Conservation (phyloP, 2,797 vertebrate genomes). For the Cheracebus regulus region DNA sequence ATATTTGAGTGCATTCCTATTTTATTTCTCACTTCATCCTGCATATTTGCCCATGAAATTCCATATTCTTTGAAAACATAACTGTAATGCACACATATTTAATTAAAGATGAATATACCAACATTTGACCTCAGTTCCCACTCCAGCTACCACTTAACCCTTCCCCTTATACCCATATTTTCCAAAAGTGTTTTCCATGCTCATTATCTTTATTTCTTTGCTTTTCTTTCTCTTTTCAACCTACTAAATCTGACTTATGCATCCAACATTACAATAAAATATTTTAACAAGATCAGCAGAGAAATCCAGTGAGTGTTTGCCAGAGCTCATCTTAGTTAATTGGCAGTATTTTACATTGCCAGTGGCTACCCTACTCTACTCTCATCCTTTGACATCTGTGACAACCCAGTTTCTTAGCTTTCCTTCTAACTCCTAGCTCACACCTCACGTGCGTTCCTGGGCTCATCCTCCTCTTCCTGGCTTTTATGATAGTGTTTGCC, state of each 20-base stretch:
- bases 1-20: background rate
- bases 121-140: background rate
- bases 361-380: background rate
- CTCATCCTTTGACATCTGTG: background rate
- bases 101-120: background rate
- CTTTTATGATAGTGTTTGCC: background rate
- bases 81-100: background rate
- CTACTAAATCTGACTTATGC: background rate
- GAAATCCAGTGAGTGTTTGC: background rate
- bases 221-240: background rate
- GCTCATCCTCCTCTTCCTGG: background rate
- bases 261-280: background rate
- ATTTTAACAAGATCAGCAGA: background rate
- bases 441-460: background rate
- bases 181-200: background rate
- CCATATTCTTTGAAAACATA: background rate
- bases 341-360: background rate
- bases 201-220: background rate
- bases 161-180: background rate
- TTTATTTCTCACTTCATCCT: background rate
- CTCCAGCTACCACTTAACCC: background rate
- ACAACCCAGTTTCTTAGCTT: background rate
- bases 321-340: background rate
- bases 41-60: background rate
- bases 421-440: background rate